These are phyloP conservation scores for Noctuana brunneofusca DNA, from an alignment of 2,888 invertebrate genomes.

Conservation along the genomic window DNA sequence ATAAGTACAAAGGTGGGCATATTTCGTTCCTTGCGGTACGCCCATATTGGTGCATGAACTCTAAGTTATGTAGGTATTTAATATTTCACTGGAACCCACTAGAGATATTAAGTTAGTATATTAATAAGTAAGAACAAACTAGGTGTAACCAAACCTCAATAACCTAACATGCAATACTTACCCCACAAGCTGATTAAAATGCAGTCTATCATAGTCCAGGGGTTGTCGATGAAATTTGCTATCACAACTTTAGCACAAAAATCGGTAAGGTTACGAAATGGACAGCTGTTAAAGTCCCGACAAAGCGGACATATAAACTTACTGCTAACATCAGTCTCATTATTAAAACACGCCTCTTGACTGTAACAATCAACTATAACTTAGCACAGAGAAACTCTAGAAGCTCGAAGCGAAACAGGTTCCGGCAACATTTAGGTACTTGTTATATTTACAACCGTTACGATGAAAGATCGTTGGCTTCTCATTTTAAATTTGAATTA, in stretches of 20 bases:
- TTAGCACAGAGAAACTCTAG: too few relatives aligned
- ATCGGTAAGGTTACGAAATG: conserved; percentile 16
- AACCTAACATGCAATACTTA: not conserved
- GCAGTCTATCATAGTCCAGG: conserved; percentile 18
- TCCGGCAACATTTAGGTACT: not conserved
- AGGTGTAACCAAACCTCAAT: too few relatives aligned
- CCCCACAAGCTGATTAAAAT: conserved; percentile 22
- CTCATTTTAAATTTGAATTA: conserved; percentile 11
- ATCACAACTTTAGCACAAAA: conserved; percentile 16
- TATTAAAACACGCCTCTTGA: conserved; percentile 18
- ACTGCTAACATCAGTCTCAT: not conserved
- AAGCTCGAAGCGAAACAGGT: too few relatives aligned
- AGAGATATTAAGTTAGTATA: too few relatives aligned
- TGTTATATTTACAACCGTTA: conserved; percentile 8
- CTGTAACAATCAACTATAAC: conserved; percentile 5
- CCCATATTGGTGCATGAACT: too few relatives aligned
- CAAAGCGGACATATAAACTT: conserved; percentile 12
- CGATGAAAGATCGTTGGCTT: conserved; percentile 7
- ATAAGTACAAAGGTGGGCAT: too few relatives aligned
- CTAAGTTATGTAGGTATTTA: too few relatives aligned
- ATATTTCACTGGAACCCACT: too few relatives aligned
- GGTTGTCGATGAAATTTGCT: conserved; percentile 19
- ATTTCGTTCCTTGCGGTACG: too few relatives aligned
- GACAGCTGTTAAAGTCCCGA: conserved; percentile 21
- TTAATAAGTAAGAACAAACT: too few relatives aligned